phyloP scores from a whole-genome alignment of 2,888 invertebrate genomes.

The Frankliniella fusca region DNA sequence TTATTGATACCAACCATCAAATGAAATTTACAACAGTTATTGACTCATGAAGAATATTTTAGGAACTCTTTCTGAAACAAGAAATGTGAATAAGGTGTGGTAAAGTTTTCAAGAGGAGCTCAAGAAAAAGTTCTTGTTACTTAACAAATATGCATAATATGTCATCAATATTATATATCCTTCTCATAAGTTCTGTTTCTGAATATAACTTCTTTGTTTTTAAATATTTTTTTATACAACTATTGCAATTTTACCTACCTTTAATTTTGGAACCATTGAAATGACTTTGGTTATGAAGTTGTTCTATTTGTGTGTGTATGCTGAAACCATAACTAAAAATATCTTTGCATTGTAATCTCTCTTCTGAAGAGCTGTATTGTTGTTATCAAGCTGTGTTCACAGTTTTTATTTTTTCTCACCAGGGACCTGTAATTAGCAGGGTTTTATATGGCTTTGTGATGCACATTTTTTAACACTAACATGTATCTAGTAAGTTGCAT shows the following conservation, averaged over 20 bases:
- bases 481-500: too few relatives aligned
- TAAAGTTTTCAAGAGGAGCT: too few relatives aligned
- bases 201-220: background rate
- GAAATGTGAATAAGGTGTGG: too few relatives aligned
- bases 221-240: background rate
- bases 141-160: background rate
- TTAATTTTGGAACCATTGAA: too few relatives aligned
- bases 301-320: too few relatives aligned
- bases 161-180: background rate
- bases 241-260: background rate
- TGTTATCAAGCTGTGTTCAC: background rate
- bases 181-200: background rate
- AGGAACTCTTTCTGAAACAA: too few relatives aligned
- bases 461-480: background rate
- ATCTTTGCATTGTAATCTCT: background rate
- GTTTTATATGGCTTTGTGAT: background rate
- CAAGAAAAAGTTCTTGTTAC: background rate
- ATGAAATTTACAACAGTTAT: too few relatives aligned
- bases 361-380: background rate
- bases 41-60: too few relatives aligned
- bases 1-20: too few relatives aligned
- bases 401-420: background rate
- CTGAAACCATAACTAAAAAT: too few relatives aligned
- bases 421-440: background rate
- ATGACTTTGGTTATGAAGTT: too few relatives aligned